Base-by-base conservation (phyloP, 2,113 vertebrate genomes). In the Pipra filicauda region DNA sequence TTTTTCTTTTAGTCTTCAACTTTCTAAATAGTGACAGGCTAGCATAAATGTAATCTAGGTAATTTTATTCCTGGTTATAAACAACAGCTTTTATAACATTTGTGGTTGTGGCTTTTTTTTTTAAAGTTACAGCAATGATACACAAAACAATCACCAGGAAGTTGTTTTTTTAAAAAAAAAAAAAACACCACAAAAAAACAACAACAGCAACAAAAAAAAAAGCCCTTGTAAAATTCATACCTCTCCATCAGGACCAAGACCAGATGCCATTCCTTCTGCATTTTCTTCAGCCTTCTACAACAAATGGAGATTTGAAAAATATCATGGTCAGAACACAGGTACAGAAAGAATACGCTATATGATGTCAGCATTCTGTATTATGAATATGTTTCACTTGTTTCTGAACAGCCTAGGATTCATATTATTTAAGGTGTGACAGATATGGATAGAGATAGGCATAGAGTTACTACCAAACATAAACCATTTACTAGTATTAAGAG, bases 241-340 rank as follows among this genome's bases (percentile, higher is more conserved):
- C 98, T 99, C 99, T 97, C 99, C 99, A 96, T 99, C 99, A 15
- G 99, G 99, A 91, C 99, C 99, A 89, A 98, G 97, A 84, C 99
- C 98, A 64, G 98, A 98, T 48, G 98, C 98, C 90, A 99, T 98
- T 74, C 98, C 99, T 96, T 99, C 99, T 6, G 98, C 98, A 41
- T 98, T 99, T 96, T 99, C 99, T 91, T 99, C 99, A 58, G 98
- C 97, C 97, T 98, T 99, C 99, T 99, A 94, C 26, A 97, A 97
- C 9, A 92, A 82, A 90, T 8, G 4, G 94, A 48, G 33, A 87
- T 73, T 12, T 93, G 79, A 74, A 88, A 97, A 96, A 90, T 77
- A 91, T 9, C 22, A 62, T 2, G 1, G 49, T 81, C 52, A 88
- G 21, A 78, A 75, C 39, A 46, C 30, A 71, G 67, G 23, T 15